A percentile compares a stretch with the other conserved stretches of the same genome.
phyloP scores from a whole-genome alignment of 2,113 vertebrate genomes.

The Turnix velox region DNA sequence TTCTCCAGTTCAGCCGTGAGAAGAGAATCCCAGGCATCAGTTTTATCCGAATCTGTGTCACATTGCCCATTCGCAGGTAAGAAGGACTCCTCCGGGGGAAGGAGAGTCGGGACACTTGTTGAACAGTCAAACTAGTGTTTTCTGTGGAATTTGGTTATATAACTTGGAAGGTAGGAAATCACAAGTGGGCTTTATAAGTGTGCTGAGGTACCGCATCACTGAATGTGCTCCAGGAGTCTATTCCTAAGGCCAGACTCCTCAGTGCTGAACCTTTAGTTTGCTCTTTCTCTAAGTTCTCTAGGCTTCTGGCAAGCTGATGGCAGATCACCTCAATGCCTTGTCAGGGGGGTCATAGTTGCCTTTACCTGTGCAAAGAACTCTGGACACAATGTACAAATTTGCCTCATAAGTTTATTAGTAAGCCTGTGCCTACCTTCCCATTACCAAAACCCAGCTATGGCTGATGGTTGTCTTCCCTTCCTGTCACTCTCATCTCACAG shows the following conservation, averaged over 20 bases:
- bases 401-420: no score
- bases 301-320: neutral
- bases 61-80: neutral
- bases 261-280: accelerated
- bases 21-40: no score
- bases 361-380: neutral
- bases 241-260: neutral
- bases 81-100: neutral
- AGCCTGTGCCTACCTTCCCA: neutral
- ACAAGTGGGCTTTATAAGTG: neutral
- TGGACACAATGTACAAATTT: accelerated
- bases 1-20: no score
- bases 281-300: neutral
- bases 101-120: neutral
- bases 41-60: no score
- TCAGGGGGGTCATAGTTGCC: neutral
- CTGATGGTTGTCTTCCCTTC: neutral
- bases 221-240: neutral
- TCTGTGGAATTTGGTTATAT: neutral
- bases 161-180: neutral
- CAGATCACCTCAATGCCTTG: neutral
- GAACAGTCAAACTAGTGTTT: neutral
- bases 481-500: accelerated
- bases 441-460: neutral
- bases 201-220: neutral